phyloP scores from a whole-genome alignment of 2,797 vertebrate genomes.

The Cygnus olor region DNA sequence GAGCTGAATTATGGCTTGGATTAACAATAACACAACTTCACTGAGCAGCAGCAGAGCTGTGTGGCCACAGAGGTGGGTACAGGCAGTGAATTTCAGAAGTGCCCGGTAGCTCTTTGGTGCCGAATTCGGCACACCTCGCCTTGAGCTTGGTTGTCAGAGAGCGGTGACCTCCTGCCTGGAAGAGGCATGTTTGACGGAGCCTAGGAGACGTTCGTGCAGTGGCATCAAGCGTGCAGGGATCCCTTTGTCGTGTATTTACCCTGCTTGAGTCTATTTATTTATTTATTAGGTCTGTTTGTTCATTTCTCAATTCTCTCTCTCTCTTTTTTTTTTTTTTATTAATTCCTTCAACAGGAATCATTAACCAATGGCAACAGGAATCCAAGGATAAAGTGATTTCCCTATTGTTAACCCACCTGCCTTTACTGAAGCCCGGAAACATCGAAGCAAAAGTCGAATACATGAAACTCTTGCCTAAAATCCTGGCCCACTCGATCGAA shows the following conservation, averaged over 20 bases:
- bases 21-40: neutral
- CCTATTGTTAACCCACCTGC: slow-evolving; percentile 93
- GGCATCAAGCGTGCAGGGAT: accelerated
- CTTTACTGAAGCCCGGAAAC: slow-evolving; percentile 96
- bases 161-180: neutral
- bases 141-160: neutral
- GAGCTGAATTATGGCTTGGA: accelerated
- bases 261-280: neutral
- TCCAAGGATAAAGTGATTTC: slow-evolving; percentile 96
- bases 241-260: neutral
- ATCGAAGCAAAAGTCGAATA: slow-evolving; percentile 95
- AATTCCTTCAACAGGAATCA: slow-evolving; percentile 81
- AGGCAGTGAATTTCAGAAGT: neutral
- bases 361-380: slow-evolving; percentile 97
- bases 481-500: slow-evolving; percentile 97
- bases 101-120: neutral
- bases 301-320: slow-evolving; percentile 13
- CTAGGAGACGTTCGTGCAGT: neutral
- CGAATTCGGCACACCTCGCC: accelerated
- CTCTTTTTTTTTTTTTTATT: neutral
- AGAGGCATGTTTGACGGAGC: neutral
- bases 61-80: accelerated
- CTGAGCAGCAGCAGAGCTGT: neutral
- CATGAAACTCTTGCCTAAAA: slow-evolving; percentile 96
- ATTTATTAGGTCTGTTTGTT: neutral